These are phyloP conservation scores for Chionis minor DNA, from an alignment of 2,113 vertebrate species.

Conservation along the genomic window DNA sequence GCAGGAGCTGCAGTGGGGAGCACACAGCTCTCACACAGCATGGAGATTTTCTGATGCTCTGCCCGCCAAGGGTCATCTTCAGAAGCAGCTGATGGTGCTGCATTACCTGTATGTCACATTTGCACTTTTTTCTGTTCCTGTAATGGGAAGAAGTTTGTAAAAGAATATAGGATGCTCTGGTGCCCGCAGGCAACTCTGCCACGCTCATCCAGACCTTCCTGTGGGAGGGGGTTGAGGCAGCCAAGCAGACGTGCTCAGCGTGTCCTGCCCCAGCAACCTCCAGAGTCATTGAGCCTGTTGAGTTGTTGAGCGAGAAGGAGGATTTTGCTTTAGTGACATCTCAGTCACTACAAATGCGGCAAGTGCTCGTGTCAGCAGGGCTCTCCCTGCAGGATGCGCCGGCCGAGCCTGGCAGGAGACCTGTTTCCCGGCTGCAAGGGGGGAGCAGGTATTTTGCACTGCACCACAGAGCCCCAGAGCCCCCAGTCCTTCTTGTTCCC, in stretches of 20 bases:
- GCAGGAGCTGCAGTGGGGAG: neutral
- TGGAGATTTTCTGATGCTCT: neutral
- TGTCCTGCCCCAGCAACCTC: neutral
- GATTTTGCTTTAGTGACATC: neutral
- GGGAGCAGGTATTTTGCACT: no score
- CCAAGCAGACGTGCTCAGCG: neutral
- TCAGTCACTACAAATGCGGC: neutral
- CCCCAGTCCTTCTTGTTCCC: neutral
- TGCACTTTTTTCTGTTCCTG: neutral
- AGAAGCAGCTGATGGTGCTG: neutral
- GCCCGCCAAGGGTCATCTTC: neutral
- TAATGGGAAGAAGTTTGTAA: neutral
- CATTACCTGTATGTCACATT: neutral
- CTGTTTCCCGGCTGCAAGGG: neutral
- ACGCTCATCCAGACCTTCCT: neutral
- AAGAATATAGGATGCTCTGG: neutral
- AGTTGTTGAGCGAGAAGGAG: neutral
- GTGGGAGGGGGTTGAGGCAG: neutral
- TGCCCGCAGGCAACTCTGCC: neutral
- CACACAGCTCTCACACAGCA: accelerated
- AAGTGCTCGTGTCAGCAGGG: accelerated
- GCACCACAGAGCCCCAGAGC: neutral
- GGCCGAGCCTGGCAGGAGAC: neutral
- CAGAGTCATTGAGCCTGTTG: accelerated
- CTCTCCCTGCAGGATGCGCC: neutral